phyloP scores from a whole-genome alignment of 2,888 invertebrate genomes.

The Pomacea canaliculata region DNA sequence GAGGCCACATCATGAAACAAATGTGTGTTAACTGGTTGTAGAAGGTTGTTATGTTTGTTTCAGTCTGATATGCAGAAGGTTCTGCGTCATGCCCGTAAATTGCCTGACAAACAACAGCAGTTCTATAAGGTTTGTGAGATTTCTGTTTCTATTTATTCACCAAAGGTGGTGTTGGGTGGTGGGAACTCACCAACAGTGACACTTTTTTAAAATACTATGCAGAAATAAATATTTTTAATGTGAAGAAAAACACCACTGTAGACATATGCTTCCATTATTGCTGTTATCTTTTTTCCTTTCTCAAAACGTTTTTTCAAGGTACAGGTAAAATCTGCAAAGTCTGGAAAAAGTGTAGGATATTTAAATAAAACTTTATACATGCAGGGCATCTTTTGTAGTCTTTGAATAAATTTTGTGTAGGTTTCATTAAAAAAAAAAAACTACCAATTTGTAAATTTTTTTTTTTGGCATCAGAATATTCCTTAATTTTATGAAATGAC shows the following conservation, averaged over 20 bases:
- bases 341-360: not conserved
- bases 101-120: conserved; percentile 95
- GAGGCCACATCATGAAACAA: too few species aligned
- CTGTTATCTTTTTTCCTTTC: too few species aligned
- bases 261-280: too few species aligned
- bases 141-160: not conserved
- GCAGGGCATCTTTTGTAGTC: not conserved
- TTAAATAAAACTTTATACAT: not conserved
- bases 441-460: not conserved
- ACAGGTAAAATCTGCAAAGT: too few species aligned
- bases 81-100: conserved; percentile 90
- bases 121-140: conserved; percentile 84
- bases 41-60: not conserved
- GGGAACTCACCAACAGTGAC: too few species aligned
- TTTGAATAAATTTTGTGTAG: not conserved
- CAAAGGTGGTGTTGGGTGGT: too few species aligned
- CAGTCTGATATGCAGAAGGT: conserved; percentile 95
- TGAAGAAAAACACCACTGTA: too few species aligned
- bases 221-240: too few species aligned
- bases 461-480: not conserved
- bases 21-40: too few species aligned
- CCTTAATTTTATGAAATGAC: not conserved
- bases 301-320: too few species aligned
- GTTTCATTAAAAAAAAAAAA: not conserved
- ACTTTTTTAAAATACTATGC: too few species aligned